phyloP scores from a whole-genome alignment of 2,797 vertebrate genomes.

The Menidia menidia region DNA sequence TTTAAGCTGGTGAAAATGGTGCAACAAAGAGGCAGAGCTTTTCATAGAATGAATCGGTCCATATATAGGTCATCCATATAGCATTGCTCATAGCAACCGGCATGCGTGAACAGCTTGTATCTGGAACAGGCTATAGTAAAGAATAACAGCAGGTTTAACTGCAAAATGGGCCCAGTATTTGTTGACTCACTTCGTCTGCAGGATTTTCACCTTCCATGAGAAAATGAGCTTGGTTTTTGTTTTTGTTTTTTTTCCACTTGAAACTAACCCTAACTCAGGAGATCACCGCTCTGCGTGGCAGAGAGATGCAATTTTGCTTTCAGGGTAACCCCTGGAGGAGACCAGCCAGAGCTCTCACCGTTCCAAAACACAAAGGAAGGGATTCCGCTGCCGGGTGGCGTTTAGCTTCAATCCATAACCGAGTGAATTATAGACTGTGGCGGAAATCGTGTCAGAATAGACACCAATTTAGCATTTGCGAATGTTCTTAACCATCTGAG shows the following conservation, averaged over 20 bases:
- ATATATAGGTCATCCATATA: neutral
- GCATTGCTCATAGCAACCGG: neutral
- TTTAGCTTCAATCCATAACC: neutral
- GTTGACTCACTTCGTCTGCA: constrained; percentile 6
- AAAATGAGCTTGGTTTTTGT: constrained; percentile 1
- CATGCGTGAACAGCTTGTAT: neutral
- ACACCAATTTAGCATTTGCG: neutral
- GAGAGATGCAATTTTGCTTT: neutral
- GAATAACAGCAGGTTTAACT: neutral
- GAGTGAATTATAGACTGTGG: neutral
- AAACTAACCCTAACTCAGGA: neutral
- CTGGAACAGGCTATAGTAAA: neutral
- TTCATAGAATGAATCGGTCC: neutral
- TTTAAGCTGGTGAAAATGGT: neutral
- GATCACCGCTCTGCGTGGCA: neutral
- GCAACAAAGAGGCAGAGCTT: constrained; percentile 2
- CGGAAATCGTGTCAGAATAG: neutral
- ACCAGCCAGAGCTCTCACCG: neutral
- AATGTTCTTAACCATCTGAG: constrained; percentile 7
- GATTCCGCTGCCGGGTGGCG: neutral
- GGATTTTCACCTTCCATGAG: constrained; percentile 10
- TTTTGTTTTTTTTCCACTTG: neutral
- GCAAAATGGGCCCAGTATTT: constrained; percentile 1
- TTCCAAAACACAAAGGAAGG: constrained; percentile 3
- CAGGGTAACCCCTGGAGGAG: constrained; percentile 1